Percentiles rank a stretch among this genome's conserved stretches.
Conservation (phyloP, 2,888 invertebrate species). For the Seira musarum region DNA sequence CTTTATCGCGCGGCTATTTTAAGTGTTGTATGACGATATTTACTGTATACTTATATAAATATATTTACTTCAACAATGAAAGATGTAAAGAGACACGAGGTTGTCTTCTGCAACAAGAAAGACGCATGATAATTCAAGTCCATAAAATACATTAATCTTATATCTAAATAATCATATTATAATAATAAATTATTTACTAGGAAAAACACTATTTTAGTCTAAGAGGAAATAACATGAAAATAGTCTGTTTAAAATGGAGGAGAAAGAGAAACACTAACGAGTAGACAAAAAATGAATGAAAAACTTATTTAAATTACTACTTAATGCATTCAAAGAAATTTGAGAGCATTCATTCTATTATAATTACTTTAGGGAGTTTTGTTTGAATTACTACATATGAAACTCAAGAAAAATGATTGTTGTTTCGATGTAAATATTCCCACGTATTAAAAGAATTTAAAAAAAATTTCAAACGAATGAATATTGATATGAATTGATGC, state of each 20-base stretch:
- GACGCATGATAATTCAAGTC: constrained; percentile 66
- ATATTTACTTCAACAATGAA: constrained; percentile 47
- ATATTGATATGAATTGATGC: too few relatives aligned
- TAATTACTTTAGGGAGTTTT: too few relatives aligned
- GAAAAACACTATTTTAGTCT: neutral
- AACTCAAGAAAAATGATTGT: too few relatives aligned
- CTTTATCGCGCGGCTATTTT: constrained; percentile 44
- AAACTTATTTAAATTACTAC: constrained; percentile 40
- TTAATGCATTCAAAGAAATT: too few relatives aligned
- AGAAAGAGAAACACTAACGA: constrained; percentile 29
- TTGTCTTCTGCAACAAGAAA: constrained; percentile 64
- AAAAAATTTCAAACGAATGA: too few relatives aligned
- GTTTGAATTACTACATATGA: too few relatives aligned
- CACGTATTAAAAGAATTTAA: too few relatives aligned
- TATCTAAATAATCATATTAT: neutral
- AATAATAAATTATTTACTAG: neutral
- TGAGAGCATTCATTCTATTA: too few relatives aligned
- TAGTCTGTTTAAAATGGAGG: neutral
- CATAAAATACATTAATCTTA: constrained; percentile 37
- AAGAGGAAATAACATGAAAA: too few relatives aligned
- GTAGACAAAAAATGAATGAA: constrained; percentile 35
- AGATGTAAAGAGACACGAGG: constrained; percentile 57
- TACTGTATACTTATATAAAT: constrained; percentile 58
- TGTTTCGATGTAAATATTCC: too few relatives aligned
- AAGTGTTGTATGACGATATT: constrained; percentile 54